These are phyloP conservation scores for Synanthedon andrenaeformis DNA, from an alignment of 2,888 invertebrate genomes.

Conservation along the genomic window DNA sequence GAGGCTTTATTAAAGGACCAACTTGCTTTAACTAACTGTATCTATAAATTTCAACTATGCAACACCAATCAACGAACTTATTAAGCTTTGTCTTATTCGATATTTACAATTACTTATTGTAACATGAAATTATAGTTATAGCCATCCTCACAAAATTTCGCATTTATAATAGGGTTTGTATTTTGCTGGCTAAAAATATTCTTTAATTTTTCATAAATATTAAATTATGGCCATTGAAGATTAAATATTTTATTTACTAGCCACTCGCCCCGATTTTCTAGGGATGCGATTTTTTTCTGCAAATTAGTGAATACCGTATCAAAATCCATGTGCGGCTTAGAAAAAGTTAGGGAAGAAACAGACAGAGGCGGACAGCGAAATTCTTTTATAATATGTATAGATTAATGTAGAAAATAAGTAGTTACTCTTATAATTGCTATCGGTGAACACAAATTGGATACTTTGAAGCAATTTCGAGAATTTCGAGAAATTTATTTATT, in stretches of 20 bases:
- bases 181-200: too few species aligned
- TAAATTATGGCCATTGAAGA: background rate
- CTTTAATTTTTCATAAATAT: background rate
- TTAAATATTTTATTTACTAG: background rate
- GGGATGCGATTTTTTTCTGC: too few species aligned
- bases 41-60: constrained; percentile 4
- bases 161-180: too few species aligned
- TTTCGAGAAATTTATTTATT: too few species aligned
- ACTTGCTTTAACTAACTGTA: constrained; percentile 6
- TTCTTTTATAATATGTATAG: too few species aligned
- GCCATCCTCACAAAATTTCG: too few species aligned
- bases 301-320: too few species aligned
- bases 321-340: too few species aligned
- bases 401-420: background rate
- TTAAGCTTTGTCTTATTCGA: constrained; percentile 1
- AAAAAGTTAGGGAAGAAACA: too few species aligned
- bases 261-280: too few species aligned
- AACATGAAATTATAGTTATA: background rate
- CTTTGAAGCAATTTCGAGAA: background rate
- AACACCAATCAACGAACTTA: constrained; percentile 1
- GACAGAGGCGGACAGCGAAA: too few species aligned
- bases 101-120: background rate
- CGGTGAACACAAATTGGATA: background rate
- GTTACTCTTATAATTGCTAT: background rate
- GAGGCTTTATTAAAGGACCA: constrained; percentile 8